Evolutionary conservation across 2,113 vertebrate species (phyloP), one percentile per base, ranked within the genome.

Genomic region (Corydoras maculifer): DNA sequence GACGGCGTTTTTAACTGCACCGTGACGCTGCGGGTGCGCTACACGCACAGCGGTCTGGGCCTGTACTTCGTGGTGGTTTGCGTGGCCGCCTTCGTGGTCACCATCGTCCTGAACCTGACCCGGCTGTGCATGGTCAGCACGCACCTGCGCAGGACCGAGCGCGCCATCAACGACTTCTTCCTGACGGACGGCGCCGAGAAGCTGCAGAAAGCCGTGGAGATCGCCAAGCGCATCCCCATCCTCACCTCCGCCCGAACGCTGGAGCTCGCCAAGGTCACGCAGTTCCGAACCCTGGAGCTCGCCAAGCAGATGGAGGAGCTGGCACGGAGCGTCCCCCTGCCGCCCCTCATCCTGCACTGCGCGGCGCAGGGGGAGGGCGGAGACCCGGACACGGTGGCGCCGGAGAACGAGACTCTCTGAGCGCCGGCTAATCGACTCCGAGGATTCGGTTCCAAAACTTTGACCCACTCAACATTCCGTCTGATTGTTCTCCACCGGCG

Each of bases 161-260:
- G 84, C 43, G 94, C 94, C 74, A 95, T 98, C 88, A 95, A 99
- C 2, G 96, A 98, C 12, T 97, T 99, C 87, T 99, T 99, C 87
- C 87, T 91, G 61, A 97, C 91, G 0, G 96, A 99, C 69, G 96
- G 96, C 2, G 88, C 92, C 0, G 96, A 99, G 87, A 97, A 96
- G 80, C 90, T 99, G 48, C 96, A 98, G 87, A 96, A 93, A 68
- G 96, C 96, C 0, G 91, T 98, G 5, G 96, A 99, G 84, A 92
- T 99, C 0, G 95, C 96, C 77, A 98, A 98, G 78, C 91, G 89
- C 0, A 99, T 98, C 68, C 96, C 96, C 13, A 97, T 98, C 81
- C 82, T 98, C 70, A 98, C 96, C 0, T 93, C 93, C 0, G 92
- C 92, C 75, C 97, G 97, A 84, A 98, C 95, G 0, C 78, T 92